These are phyloP conservation scores for Neomicropteryx cornuta DNA, from an alignment of 1,140 invertebrate genomes.

Conservation along the genomic window DNA sequence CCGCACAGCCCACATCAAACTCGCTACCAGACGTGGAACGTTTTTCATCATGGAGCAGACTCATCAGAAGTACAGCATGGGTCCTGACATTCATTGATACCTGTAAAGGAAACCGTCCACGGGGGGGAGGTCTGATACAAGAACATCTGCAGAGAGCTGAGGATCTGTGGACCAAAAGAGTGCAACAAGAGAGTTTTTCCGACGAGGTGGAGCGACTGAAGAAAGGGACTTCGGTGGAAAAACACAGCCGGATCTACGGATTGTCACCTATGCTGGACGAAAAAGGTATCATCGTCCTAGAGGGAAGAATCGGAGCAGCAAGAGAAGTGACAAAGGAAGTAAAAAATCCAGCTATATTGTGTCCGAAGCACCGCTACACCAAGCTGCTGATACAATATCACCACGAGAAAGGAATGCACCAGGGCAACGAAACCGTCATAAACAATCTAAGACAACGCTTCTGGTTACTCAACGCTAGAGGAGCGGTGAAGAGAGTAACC, in stretches of 20 bases:
- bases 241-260: not conserved
- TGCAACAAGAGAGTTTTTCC: not conserved
- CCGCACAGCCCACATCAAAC: not conserved
- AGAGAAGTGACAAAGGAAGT: not conserved
- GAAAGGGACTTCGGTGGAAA: not conserved
- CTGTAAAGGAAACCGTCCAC: not conserved
- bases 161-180: too few species aligned
- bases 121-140: too few species aligned
- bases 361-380: not conserved
- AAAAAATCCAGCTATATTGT: constrained; percentile 3
- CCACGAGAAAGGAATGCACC: not conserved
- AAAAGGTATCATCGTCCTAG: not conserved
- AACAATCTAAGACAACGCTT: constrained; percentile 2
- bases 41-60: not conserved
- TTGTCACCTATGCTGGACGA: not conserved
- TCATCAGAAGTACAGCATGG: not conserved
- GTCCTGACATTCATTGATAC: not conserved
- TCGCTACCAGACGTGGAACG: not conserved
- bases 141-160: too few species aligned
- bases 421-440: not conserved
- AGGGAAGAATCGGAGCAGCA: not conserved
- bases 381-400: not conserved
- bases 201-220: not conserved
- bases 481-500: not conserved
- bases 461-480: not conserved